Evolutionary conservation across 2,797 vertebrate genomes (phyloP).

Genomic region (Labeo calbasu): DNA sequence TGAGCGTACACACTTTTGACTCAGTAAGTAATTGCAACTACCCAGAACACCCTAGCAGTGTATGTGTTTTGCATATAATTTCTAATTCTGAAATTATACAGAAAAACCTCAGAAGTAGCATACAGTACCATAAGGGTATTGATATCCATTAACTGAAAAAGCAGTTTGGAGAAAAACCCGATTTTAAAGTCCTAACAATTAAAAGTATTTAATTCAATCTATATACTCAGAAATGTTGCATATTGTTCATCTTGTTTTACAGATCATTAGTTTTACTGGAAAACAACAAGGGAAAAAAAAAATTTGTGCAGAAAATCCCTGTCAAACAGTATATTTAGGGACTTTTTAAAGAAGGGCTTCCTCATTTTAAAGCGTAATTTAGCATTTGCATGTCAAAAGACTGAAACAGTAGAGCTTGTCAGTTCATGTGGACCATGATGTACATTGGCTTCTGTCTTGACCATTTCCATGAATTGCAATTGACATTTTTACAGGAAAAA

Average conservation of each 20-base stretch:
- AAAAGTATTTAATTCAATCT: background rate
- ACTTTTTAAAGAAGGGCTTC: slow-evolving; percentile 10
- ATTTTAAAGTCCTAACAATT: too few relatives aligned
- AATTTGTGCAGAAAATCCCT: background rate
- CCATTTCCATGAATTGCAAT: background rate
- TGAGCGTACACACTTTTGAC: background rate
- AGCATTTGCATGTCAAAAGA: slow-evolving; percentile 27
- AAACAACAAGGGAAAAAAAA: too few relatives aligned
- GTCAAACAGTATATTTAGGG: background rate
- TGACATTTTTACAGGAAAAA: background rate
- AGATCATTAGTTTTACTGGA: background rate
- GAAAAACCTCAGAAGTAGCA: background rate
- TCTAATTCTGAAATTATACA: background rate
- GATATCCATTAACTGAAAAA: background rate
- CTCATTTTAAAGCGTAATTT: background rate
- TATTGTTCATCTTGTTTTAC: background rate
- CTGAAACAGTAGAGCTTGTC: slow-evolving; percentile 14
- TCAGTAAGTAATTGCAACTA: background rate
- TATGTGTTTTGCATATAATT: background rate
- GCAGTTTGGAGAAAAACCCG: background rate
- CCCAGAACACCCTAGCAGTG: background rate
- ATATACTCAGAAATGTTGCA: background rate
- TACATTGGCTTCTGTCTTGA: background rate
- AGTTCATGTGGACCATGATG: slow-evolving; percentile 12
- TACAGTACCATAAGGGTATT: background rate